A percentile compares a stretch with the other conserved stretches of the same genome.
phyloP scores from a whole-genome alignment of 1,140 invertebrate genomes.

The Drosophila parabipectinata region DNA sequence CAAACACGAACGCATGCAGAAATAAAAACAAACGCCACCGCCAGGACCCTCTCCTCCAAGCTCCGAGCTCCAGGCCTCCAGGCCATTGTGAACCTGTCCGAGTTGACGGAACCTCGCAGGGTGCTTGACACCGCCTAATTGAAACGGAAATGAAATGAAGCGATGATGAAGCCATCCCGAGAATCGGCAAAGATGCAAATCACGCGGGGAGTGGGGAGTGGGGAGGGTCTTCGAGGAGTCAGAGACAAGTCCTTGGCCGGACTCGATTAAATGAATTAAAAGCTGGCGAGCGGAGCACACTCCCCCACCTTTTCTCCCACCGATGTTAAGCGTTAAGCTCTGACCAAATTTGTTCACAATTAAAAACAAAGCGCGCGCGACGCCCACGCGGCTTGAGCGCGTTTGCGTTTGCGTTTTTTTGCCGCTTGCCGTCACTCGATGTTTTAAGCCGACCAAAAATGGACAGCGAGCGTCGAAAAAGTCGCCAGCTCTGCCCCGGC shows the following conservation, averaged over 20 bases:
- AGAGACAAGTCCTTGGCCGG: too few species aligned
- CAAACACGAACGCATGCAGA: conserved; percentile 6
- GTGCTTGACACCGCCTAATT: conserved; percentile 62
- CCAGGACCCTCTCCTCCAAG: conserved; percentile 11
- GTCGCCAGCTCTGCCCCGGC: conserved; percentile 8
- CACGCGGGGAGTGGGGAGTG: conserved; percentile 1
- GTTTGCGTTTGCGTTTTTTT: conserved; percentile 41
- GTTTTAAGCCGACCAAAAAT: conserved; percentile 69
- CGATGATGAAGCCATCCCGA: conserved; percentile 1
- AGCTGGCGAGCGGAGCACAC: too few species aligned
- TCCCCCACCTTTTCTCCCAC: too few species aligned
- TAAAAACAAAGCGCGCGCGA: conserved; percentile 69
- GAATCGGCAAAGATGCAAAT: conserved; percentile 6
- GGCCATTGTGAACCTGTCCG: conserved; percentile 42
- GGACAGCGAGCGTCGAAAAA: conserved; percentile 35
- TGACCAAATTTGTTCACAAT: conserved; percentile 79
- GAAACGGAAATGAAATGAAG: conserved; percentile 25
- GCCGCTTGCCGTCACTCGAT: conserved; percentile 11
- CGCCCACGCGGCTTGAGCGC: conserved; percentile 47
- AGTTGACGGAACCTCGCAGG: conserved; percentile 41
- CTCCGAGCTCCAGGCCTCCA: neutral
- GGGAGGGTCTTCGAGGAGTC: neutral
- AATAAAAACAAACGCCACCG: conserved; percentile 19
- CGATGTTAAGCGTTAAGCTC: conserved; percentile 27
- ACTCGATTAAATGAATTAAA: too few species aligned